Percentiles rank a stretch among this genome's conserved stretches.
Evolutionary conservation across 2,113 vertebrate genomes (phyloP).

Genomic region (Brachionichthys hirsutus): DNA sequence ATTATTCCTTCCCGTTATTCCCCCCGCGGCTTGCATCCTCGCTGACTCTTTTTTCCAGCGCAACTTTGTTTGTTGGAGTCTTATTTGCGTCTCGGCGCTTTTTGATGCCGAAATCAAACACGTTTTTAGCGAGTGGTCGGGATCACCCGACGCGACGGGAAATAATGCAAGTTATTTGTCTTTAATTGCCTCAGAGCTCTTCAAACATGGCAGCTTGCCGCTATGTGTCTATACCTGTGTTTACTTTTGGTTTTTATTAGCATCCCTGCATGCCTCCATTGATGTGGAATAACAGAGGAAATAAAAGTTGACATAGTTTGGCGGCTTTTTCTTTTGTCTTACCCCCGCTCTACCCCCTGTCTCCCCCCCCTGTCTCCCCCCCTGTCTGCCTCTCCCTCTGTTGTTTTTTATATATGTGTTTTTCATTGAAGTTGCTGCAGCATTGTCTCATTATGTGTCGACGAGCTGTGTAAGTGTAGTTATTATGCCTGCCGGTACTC

Average conservation of each 20-base stretch:
- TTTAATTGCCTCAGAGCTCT: slow-evolving; percentile 78
- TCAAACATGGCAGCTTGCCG: slow-evolving; percentile 65
- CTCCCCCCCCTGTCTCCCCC: slow-evolving; percentile 36
- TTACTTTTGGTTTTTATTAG: slow-evolving; percentile 78
- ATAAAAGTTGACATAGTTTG: slow-evolving; percentile 82
- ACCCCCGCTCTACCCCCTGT: slow-evolving; percentile 47
- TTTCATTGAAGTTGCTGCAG: slow-evolving; percentile 73
- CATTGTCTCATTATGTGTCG: slow-evolving; percentile 77
- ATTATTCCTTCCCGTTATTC: slow-evolving; percentile 66
- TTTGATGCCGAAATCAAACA: slow-evolving; percentile 78
- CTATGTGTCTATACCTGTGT: slow-evolving; percentile 63
- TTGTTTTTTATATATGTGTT: slow-evolving; percentile 72
- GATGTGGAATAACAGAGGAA: slow-evolving; percentile 79
- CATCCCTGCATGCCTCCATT: slow-evolving; percentile 72
- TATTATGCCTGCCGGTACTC: slow-evolving; percentile 71
- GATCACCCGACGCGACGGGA: slow-evolving; percentile 63
- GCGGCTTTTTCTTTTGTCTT: not conserved
- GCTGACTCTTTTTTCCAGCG: slow-evolving; percentile 15
- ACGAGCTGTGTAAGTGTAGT: slow-evolving; percentile 75
- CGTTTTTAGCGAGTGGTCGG: slow-evolving; percentile 71
- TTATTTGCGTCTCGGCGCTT: slow-evolving; percentile 54
- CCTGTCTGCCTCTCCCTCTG: slow-evolving; percentile 58
- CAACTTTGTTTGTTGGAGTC: slow-evolving; percentile 68
- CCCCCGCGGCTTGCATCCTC: slow-evolving; percentile 46
- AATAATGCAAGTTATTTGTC: slow-evolving; percentile 74